Evolutionary conservation across 2,113 vertebrate genomes (phyloP).

Genomic region (Sylvicapra grimmia): DNA sequence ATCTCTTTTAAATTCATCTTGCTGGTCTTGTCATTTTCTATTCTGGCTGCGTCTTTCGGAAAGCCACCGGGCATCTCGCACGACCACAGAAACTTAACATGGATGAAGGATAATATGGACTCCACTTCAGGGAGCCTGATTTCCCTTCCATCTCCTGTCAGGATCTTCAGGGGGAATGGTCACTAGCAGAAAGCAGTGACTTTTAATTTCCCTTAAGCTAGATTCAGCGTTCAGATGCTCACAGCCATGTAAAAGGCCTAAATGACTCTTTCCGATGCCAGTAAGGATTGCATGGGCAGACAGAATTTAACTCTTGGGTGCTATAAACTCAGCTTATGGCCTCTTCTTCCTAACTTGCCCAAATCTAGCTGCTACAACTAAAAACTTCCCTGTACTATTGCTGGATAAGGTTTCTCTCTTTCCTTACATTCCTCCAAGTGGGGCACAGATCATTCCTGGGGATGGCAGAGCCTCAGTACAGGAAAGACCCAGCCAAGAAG

Average conservation of each 20-base stretch:
- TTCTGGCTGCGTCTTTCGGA: neutral
- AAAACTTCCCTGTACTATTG: neutral
- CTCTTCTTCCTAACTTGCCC: neutral
- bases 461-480: neutral
- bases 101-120: neutral
- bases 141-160: slow-evolving; percentile 1
- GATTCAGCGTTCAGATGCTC: neutral
- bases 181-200: neutral
- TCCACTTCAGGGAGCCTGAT: neutral
- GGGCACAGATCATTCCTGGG: neutral
- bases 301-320: neutral
- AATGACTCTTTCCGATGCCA: neutral
- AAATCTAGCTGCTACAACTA: neutral
- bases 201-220: slow-evolving; percentile 42
- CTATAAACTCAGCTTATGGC: neutral
- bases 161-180: neutral
- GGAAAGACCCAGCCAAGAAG: neutral
- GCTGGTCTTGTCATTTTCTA: neutral
- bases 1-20: neutral
- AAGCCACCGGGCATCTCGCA: neutral
- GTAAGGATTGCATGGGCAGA: neutral
- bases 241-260: neutral
- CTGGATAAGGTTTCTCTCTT: neutral
- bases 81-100: neutral
- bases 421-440: neutral